These are phyloP conservation scores for Thermophis baileyi DNA, from an alignment of 2,113 vertebrate species.

Conservation along the genomic window DNA sequence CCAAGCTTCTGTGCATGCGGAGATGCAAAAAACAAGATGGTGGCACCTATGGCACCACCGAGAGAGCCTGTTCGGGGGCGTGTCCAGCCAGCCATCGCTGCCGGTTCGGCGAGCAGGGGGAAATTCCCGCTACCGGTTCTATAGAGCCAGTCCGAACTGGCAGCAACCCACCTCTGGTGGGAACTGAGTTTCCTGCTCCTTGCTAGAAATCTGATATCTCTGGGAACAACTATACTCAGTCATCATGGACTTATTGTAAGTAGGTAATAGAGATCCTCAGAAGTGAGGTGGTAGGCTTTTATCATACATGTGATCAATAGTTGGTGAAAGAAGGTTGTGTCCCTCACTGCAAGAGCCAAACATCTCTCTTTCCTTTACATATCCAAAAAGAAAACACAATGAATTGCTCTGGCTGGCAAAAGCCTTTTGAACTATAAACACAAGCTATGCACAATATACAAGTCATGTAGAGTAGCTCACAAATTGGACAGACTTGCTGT, in stretches of 20 bases:
- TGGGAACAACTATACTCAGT: background rate
- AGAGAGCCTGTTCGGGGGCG: too few relatives aligned
- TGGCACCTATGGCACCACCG: too few relatives aligned
- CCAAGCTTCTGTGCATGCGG: too few relatives aligned
- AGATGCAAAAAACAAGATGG: too few relatives aligned
- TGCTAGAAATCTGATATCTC: background rate
- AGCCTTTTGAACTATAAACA: background rate
- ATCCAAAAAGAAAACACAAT: background rate
- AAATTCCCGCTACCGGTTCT: too few relatives aligned
- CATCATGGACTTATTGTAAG: background rate
- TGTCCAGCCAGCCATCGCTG: too few relatives aligned
- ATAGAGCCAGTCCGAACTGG: too few relatives aligned
- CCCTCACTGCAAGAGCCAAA: background rate
- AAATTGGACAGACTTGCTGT: background rate
- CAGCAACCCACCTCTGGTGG: background rate
- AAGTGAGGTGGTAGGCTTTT: background rate
- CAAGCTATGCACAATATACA: background rate
- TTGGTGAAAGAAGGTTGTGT: background rate
- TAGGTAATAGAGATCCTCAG: background rate
- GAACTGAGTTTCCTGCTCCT: background rate
- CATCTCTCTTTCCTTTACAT: background rate
- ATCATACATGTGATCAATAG: background rate
- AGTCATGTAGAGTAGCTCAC: background rate
- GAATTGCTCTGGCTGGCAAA: background rate
- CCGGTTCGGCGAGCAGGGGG: too few relatives aligned